Conservation (phyloP, 2,888 invertebrate genomes). For the Cryptocheilus praepositus region DNA sequence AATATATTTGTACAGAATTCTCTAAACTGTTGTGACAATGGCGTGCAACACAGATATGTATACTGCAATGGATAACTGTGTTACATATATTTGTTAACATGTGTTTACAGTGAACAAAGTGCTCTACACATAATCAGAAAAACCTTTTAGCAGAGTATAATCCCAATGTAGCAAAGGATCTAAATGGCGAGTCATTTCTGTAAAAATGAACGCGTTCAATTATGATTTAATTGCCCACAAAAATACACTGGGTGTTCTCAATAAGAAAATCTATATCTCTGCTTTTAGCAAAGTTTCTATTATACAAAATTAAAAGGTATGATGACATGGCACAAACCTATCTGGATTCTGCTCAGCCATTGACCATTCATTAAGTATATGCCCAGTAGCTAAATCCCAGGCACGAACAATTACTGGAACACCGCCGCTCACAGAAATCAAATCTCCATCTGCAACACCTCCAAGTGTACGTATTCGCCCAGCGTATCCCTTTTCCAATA, state of each 20-base stretch:
- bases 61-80: background rate
- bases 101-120: slow-evolving; percentile 29
- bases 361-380: slow-evolving; percentile 86
- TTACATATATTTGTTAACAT: slow-evolving; percentile 12
- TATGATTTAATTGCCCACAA: slow-evolving; percentile 25
- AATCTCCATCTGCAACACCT: slow-evolving; percentile 80
- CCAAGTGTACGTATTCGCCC: slow-evolving; percentile 83
- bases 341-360: slow-evolving; percentile 70
- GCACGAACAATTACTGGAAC: slow-evolving; percentile 85
- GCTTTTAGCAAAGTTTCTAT: slow-evolving; percentile 2
- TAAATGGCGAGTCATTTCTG: slow-evolving; percentile 70
- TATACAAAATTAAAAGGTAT: background rate
- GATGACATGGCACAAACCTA: slow-evolving; percentile 53
- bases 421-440: slow-evolving; percentile 85
- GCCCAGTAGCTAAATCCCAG: slow-evolving; percentile 86
- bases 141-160: slow-evolving; percentile 71
- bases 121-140: slow-evolving; percentile 44
- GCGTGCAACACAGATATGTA: background rate
- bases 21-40: background rate
- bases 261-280: background rate
- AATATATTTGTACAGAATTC: too few relatives aligned
- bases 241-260: background rate
- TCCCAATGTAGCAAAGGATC: slow-evolving; percentile 71
- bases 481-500: slow-evolving; percentile 81
- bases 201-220: slow-evolving; percentile 56